A percentile compares a stretch with the other conserved stretches of the same genome.
phyloP scores from a whole-genome alignment of 2,888 invertebrate genomes.

The Conomelus anceps region DNA sequence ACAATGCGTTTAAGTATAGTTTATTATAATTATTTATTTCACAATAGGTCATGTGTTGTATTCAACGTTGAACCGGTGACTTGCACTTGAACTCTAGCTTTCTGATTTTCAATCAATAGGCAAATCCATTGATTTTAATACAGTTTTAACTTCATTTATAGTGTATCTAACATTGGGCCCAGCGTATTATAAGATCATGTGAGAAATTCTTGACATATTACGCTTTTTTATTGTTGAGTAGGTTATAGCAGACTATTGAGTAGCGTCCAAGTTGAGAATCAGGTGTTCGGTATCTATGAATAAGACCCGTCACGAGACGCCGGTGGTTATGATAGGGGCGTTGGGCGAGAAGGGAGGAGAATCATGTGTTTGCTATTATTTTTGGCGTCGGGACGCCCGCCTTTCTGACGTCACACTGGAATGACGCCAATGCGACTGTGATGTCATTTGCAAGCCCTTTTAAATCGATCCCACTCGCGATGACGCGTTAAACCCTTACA shows the following conservation, averaged over 20 bases:
- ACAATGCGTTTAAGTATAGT: too few species aligned
- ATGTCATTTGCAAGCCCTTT: neutral
- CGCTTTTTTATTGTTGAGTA: neutral
- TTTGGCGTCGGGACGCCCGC: slow-evolving; percentile 7
- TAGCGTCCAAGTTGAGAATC: neutral
- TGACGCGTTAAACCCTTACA: neutral
- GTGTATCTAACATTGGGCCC: neutral
- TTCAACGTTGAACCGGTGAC: neutral
- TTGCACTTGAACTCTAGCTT: neutral
- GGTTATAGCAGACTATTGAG: neutral
- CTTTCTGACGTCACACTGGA: slow-evolving; percentile 1
- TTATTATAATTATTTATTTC: neutral
- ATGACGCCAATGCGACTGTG: slow-evolving; percentile 14
- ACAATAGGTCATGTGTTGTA: neutral
- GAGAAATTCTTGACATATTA: neutral
- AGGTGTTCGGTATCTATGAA: neutral
- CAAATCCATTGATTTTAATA: neutral
- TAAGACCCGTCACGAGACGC: neutral
- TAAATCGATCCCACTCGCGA: neutral
- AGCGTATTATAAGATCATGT: neutral
- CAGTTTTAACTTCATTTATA: neutral
- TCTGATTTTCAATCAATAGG: neutral
- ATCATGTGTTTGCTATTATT: slow-evolving; percentile 11
- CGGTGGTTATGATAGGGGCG: neutral
- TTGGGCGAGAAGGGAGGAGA: neutral